Conservation (phyloP, 2,888 invertebrate species). For the Tachina fera region DNA sequence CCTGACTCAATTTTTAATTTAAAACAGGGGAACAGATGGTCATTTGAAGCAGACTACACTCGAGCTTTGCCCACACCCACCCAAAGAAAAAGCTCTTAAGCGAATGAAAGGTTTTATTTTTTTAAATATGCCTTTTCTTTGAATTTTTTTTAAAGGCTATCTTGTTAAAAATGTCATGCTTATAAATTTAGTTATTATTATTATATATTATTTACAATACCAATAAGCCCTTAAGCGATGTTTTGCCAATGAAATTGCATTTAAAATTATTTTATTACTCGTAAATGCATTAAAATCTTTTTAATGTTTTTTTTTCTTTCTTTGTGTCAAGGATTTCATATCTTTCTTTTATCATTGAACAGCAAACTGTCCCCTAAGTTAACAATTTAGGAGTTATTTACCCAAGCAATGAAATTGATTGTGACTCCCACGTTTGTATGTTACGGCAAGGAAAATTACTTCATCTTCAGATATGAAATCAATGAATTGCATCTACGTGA, state of each 20-base stretch:
- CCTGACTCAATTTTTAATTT: constrained; percentile 46
- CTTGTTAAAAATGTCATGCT: constrained; percentile 42
- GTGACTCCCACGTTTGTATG: constrained; percentile 63
- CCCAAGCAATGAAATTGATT: constrained; percentile 52
- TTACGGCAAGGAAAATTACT: constrained; percentile 22
- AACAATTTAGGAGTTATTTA: constrained; percentile 32
- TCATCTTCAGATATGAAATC: constrained; percentile 55
- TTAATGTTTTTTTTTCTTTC: background rate
- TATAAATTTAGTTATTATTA: constrained; percentile 36
- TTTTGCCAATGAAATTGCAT: constrained; percentile 9
- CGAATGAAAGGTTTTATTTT: background rate
- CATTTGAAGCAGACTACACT: background rate
- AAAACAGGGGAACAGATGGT: constrained; percentile 40
- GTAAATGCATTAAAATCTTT: background rate
- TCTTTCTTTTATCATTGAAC: constrained; percentile 19
- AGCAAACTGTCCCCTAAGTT: constrained; percentile 65
- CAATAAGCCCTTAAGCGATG: constrained; percentile 42
- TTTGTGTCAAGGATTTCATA: background rate
- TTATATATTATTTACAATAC: constrained; percentile 43
- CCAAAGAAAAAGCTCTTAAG: background rate
- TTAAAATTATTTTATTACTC: constrained; percentile 13
- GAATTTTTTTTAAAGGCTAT: background rate
- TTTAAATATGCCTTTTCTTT: constrained; percentile 14
- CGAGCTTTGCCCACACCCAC: background rate
- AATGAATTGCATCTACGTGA: constrained; percentile 39